phyloP scores from a whole-genome alignment of 2,113 vertebrate species.

The Halichoeres trimaculatus region DNA sequence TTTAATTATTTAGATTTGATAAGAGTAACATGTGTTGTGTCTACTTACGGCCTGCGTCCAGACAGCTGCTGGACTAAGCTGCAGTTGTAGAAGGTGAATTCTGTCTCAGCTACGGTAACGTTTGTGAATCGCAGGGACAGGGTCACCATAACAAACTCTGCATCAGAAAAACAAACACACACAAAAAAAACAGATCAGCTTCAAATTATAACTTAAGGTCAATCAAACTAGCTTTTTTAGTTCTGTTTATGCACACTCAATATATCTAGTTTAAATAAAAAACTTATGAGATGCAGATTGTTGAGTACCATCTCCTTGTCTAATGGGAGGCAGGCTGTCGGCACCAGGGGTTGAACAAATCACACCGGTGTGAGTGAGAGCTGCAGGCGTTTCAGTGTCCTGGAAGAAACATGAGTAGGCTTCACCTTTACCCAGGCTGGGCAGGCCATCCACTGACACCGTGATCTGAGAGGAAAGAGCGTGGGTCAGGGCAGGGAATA shows the following conservation, averaged over 20 bases:
- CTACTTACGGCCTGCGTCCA: slow-evolving; percentile 90
- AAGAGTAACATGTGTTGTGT: not conserved
- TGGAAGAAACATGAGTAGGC: slow-evolving; percentile 93
- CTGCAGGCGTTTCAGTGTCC: slow-evolving; percentile 87
- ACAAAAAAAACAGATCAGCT: not conserved
- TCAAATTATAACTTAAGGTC: not conserved
- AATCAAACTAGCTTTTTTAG: not conserved
- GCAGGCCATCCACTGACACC: slow-evolving; percentile 87
- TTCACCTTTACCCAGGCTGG: slow-evolving; percentile 85
- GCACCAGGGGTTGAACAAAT: slow-evolving; percentile 90
- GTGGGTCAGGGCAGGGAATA: not conserved
- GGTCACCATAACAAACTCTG: slow-evolving; percentile 90
- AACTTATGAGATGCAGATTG: no score
- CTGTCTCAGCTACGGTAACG: slow-evolving; percentile 85
- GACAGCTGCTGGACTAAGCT: slow-evolving; percentile 86
- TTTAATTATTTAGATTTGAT: not conserved
- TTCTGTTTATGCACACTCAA: no score
- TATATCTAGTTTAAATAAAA: no score
- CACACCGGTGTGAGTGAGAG: slow-evolving; percentile 85
- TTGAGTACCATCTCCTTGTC: slow-evolving; percentile 88
- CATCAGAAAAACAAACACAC: slow-evolving; percentile 21
- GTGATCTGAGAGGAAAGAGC: slow-evolving; percentile 82
- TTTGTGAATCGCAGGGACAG: slow-evolving; percentile 90
- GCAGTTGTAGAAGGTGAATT: slow-evolving; percentile 95
- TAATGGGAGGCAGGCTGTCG: slow-evolving; percentile 83